Base-by-base conservation (phyloP, 2,797 vertebrate species). In the Chrysocyon brachyurus region DNA sequence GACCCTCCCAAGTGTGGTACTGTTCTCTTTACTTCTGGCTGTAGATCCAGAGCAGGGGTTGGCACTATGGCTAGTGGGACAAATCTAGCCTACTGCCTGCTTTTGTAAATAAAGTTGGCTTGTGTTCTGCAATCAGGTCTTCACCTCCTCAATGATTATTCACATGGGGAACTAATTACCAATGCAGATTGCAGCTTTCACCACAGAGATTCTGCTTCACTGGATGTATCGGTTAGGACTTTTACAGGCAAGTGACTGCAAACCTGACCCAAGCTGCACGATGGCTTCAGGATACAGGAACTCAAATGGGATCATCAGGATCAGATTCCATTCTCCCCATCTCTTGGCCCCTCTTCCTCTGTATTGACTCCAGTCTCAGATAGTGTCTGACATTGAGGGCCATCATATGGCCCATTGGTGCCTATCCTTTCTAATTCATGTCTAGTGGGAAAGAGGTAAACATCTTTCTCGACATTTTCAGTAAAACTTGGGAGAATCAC, bases 381-480 rank as follows among this genome's bases (percentile, higher is more conserved):
- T 19, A 40, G 17, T 12, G 5, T 73, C 64, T 68, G 7, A n/a
- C 73, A 75, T 0, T 12, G 66, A 75, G 52, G 52, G 10, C 12
- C 31, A 33, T 68, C 33, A 31, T 40, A 21, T 21, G 33, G 31
- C 33, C 59, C 63, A 28, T 24, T 15, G 59, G 52, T 59, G 36
- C 36, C 52, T 52, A 22, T 21, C 64, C 22, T 87, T 92, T 26
- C 61, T 70, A 36, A 46, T 36, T 90, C 21, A 3, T 54, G 4
- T 89, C 59, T n/a, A 77, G 12, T 33, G 24, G 28, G n/a, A 79
- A 87, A 70, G 83, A 82, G 72, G 52, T 86, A 57, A 79, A 64
- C 40, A 68, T 91, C 81, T 95, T 86, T 52, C 56, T 90, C 16
- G 75, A 64, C 5, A 73, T 92, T 78, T 92, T 72, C 33, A 40